These are phyloP conservation scores for Tipula lateralis DNA, from an alignment of 2,888 invertebrate species.

Conservation along the genomic window DNA sequence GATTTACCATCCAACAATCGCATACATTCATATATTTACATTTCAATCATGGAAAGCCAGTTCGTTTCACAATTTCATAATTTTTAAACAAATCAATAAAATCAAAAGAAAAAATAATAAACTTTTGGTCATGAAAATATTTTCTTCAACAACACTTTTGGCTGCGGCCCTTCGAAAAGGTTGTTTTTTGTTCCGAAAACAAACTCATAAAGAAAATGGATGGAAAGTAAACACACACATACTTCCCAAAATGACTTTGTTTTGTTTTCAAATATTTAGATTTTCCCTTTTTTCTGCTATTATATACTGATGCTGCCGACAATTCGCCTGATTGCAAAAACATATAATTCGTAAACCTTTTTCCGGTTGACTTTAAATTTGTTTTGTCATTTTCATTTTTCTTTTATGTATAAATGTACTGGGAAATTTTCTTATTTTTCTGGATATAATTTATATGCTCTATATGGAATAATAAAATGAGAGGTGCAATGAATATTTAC, in stretches of 20 bases:
- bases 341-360: background rate
- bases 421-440: background rate
- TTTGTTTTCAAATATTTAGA: slow-evolving; percentile 1
- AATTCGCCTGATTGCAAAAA: slow-evolving; percentile 15
- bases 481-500: too few relatives aligned
- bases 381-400: background rate
- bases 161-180: background rate
- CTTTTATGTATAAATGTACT: background rate
- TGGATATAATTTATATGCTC: too few relatives aligned
- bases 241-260: background rate
- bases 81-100: background rate
- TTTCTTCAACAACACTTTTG: background rate
- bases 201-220: background rate
- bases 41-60: background rate
- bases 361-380: background rate
- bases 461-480: too few relatives aligned
- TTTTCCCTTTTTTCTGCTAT: background rate
- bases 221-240: background rate
- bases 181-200: background rate
- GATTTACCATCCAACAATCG: background rate
- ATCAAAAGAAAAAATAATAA: background rate
- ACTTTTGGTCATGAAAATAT: background rate
- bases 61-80: background rate
- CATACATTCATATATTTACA: background rate
- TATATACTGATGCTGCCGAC: background rate